A percentile compares a stretch with the other conserved stretches of the same genome.
Evolutionary conservation across 1,140 invertebrate genomes (phyloP).

Genomic region (Archivesica marissinica): DNA sequence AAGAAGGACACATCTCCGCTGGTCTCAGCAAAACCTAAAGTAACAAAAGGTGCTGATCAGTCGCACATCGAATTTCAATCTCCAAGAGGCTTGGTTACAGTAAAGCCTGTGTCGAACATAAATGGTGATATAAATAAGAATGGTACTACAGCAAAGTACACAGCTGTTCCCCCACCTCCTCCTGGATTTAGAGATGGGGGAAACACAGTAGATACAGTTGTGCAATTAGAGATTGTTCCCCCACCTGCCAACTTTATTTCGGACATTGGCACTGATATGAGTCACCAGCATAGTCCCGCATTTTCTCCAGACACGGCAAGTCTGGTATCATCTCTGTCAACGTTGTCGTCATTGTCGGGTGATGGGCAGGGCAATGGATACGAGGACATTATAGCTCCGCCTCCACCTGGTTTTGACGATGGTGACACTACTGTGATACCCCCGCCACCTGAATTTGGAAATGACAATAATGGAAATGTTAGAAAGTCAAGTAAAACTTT

Average conservation of each 20-base stretch:
- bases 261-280: constrained; percentile 54
- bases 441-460: constrained; percentile 72
- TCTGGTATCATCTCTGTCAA: constrained; percentile 78
- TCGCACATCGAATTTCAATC: constrained; percentile 65
- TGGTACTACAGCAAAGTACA: background rate
- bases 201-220: constrained; percentile 34
- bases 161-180: constrained; percentile 67
- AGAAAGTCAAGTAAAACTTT: constrained; percentile 70
- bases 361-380: constrained; percentile 70
- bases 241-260: constrained; percentile 74
- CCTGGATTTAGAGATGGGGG: constrained; percentile 73
- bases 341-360: constrained; percentile 78
- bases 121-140: constrained; percentile 30
- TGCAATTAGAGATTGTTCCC: constrained; percentile 78
- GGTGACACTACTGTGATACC: constrained; percentile 69
- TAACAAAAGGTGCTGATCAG: constrained; percentile 15
- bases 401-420: constrained; percentile 76
- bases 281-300: constrained; percentile 61
- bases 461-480: constrained; percentile 39
- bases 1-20: constrained; percentile 25
- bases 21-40: constrained; percentile 38
- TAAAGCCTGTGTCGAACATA: constrained; percentile 28
- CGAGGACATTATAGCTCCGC: constrained; percentile 77
- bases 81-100: constrained; percentile 58
- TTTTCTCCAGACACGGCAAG: constrained; percentile 75